These are phyloP conservation scores for Calephelis virginiensis DNA, from an alignment of 1,140 invertebrate genomes.

Conservation along the genomic window DNA sequence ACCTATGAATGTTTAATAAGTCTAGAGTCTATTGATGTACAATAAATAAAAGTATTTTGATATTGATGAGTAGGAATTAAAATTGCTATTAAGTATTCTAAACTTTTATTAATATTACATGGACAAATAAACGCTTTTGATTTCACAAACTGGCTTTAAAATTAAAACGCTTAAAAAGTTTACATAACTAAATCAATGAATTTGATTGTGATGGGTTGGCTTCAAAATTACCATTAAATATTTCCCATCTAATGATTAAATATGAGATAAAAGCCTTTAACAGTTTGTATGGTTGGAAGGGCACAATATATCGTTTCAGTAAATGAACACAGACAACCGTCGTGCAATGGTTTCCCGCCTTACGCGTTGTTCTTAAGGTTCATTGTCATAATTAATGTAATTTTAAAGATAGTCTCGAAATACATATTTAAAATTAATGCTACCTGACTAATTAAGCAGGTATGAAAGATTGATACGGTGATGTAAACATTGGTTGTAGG, in stretches of 20 bases:
- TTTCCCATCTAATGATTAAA: background rate
- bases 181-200: background rate
- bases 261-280: background rate
- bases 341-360: background rate
- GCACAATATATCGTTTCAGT: slow-evolving; percentile 4
- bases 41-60: too few species aligned
- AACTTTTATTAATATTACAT: too few species aligned
- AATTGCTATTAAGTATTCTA: too few species aligned
- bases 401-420: slow-evolving; percentile 3
- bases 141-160: too few species aligned
- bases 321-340: slow-evolving; percentile 2
- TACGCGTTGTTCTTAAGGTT: slow-evolving; percentile 4
- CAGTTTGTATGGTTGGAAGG: slow-evolving; percentile 7
- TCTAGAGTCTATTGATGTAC: too few species aligned
- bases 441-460: background rate
- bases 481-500: too few species aligned
- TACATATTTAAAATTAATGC: background rate
- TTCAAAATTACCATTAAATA: background rate
- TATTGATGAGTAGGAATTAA: too few species aligned
- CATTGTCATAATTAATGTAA: slow-evolving; percentile 1
- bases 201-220: background rate
- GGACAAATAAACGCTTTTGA: too few species aligned
- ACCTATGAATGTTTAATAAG: too few species aligned
- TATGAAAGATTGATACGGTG: background rate
- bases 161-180: too few species aligned